Evolutionary conservation across 2,888 invertebrate species (phyloP).

Genomic region (Ornithoptera alexandrae): DNA sequence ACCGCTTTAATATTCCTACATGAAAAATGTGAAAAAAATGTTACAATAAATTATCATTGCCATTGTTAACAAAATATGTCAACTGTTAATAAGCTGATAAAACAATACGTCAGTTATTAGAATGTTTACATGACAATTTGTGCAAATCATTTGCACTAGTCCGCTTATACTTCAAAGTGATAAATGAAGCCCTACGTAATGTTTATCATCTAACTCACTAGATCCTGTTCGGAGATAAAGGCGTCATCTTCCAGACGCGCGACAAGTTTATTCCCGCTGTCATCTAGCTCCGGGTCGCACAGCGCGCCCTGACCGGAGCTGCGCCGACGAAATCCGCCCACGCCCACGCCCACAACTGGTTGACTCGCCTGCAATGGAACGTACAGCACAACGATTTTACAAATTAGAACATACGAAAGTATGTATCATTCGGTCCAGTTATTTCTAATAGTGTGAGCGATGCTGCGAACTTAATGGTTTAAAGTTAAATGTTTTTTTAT

Average conservation of each 20-base stretch:
- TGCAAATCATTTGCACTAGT: not conserved
- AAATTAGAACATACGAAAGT: too few species aligned
- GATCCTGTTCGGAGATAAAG: slow-evolving; percentile 76
- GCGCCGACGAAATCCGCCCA: slow-evolving; percentile 67
- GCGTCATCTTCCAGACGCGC: slow-evolving; percentile 75
- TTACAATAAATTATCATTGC: too few species aligned
- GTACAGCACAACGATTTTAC: not conserved
- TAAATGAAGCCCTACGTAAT: not conserved
- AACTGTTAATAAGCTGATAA: too few species aligned
- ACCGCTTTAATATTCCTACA: too few species aligned
- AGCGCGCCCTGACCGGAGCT: slow-evolving; percentile 69
- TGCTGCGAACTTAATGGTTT: too few species aligned
- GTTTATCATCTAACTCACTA: slow-evolving; percentile 52
- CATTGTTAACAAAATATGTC: too few species aligned
- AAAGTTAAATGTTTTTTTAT: too few species aligned
- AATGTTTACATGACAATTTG: not conserved
- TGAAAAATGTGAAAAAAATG: too few species aligned
- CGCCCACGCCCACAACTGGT: slow-evolving; percentile 57
- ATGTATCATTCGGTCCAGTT: too few species aligned
- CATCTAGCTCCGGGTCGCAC: slow-evolving; percentile 73
- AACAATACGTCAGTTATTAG: not conserved
- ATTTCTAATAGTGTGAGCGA: too few species aligned
- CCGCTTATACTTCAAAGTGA: not conserved
- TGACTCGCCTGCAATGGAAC: slow-evolving; percentile 62
- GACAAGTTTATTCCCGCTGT: slow-evolving; percentile 75